Evolutionary conservation across 1,140 invertebrate genomes (phyloP).

Genomic region (Diorhabda sublineata): DNA sequence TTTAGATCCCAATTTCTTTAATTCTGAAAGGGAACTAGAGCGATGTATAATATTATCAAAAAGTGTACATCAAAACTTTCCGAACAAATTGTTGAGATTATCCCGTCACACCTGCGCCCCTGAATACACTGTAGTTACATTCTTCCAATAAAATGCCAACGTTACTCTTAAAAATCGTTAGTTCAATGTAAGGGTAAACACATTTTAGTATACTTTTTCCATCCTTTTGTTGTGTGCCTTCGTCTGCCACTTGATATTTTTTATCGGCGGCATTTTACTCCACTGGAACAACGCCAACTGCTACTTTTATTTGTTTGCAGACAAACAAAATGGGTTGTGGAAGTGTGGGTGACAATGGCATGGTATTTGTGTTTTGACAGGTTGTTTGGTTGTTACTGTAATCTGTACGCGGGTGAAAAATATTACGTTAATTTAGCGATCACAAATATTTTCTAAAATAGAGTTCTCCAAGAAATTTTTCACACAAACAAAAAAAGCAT

Average conservation of each 20-base stretch:
- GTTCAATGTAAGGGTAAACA: slow-evolving; percentile 19
- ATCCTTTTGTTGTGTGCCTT: slow-evolving; percentile 3
- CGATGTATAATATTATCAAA: no score
- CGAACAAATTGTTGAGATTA: no score
- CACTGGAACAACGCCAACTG: slow-evolving; percentile 14
- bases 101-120: not conserved
- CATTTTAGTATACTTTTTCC: slow-evolving; percentile 10
- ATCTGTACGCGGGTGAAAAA: not conserved
- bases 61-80: no score
- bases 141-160: slow-evolving; percentile 19
- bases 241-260: slow-evolving; percentile 8
- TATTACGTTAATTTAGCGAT: not conserved
- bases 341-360: slow-evolving; percentile 1
- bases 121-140: not conserved
- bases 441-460: no score
- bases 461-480: no score
- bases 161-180: slow-evolving; percentile 14
- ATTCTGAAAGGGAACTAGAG: no score
- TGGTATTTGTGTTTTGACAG: slow-evolving; percentile 2
- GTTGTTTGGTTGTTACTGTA: slow-evolving; percentile 2
- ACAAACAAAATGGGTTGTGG: not conserved
- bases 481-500: no score
- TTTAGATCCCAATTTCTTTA: no score
- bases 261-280: slow-evolving; percentile 7
- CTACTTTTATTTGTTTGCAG: slow-evolving; percentile 7